phyloP scores from a whole-genome alignment of 2,888 invertebrate species.

The Bellardia pandia region DNA sequence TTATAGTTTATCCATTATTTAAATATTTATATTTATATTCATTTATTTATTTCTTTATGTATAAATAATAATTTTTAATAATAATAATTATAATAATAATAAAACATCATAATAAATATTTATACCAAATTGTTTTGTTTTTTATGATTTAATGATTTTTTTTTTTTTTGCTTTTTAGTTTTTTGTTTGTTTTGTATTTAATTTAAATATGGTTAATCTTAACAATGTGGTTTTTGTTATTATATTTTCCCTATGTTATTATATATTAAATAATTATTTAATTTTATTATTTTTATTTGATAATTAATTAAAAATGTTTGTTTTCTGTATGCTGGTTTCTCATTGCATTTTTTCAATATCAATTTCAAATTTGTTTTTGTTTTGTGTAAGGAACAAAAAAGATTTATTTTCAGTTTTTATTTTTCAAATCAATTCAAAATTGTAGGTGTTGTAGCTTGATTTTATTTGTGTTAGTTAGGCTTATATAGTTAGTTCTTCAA shows the following conservation, averaged over 20 bases:
- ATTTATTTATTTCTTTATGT: constrained; percentile 70
- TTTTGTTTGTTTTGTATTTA: constrained; percentile 46
- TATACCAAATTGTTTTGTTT: constrained; percentile 77
- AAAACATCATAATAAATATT: constrained; percentile 81
- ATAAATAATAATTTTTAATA: constrained; percentile 72
- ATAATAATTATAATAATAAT: constrained; percentile 79
- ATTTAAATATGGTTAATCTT: constrained; percentile 65
- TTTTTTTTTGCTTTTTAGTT: constrained; percentile 55
- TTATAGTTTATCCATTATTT: constrained; percentile 72
- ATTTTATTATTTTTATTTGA: constrained; percentile 36
- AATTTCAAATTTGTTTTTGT: constrained; percentile 41
- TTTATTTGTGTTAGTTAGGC: constrained; percentile 53
- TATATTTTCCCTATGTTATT: constrained; percentile 65
- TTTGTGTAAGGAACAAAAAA: constrained; percentile 70
- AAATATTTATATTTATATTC: constrained; percentile 74
- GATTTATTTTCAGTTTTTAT: constrained; percentile 25
- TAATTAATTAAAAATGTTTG: constrained; percentile 62
- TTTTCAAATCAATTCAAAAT: constrained; percentile 22
- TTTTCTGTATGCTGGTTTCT: constrained; percentile 46
- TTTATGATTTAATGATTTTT: constrained; percentile 66
- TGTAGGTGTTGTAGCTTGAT: constrained; percentile 47
- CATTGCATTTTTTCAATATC: constrained; percentile 29
- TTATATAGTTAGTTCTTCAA: constrained; percentile 71
- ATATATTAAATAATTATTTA: constrained; percentile 54
- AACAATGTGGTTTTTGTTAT: constrained; percentile 59